Evolutionary conservation across 2,888 invertebrate species (phyloP).

Genomic region (Trissolcus japonicus): DNA sequence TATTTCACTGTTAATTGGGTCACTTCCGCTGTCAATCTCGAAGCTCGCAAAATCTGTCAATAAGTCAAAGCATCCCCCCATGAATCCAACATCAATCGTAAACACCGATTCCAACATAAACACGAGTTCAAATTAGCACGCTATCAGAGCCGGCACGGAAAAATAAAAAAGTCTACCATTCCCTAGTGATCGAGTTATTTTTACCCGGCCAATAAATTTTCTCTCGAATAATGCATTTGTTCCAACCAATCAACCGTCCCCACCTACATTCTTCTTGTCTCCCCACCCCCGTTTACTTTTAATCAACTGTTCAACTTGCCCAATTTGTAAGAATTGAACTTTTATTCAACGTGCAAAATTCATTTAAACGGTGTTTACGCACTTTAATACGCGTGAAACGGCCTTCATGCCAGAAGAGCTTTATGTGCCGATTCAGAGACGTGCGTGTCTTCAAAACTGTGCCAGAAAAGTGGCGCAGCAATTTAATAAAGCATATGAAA

Average conservation of each 20-base stretch:
- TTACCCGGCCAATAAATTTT: slow-evolving; percentile 27
- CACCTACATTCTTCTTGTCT: too few species aligned
- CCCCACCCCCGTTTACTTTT: too few species aligned
- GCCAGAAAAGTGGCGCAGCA: slow-evolving; percentile 70
- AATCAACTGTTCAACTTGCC: too few species aligned
- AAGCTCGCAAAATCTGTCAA: slow-evolving; percentile 49
- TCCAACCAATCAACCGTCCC: too few species aligned
- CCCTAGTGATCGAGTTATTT: slow-evolving; percentile 23
- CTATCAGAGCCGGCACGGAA: neutral
- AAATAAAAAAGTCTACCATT: neutral
- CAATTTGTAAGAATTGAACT: too few species aligned
- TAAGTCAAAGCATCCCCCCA: slow-evolving; percentile 16
- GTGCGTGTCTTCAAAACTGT: slow-evolving; percentile 64
- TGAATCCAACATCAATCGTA: neutral
- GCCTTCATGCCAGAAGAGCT: slow-evolving; percentile 61
- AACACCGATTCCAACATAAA: slow-evolving; percentile 11
- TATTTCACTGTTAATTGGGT: slow-evolving; percentile 72
- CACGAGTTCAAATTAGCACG: slow-evolving; percentile 1
- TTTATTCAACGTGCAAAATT: too few species aligned
- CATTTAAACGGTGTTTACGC: slow-evolving; percentile 18
- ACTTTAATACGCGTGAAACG: slow-evolving; percentile 60
- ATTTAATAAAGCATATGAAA: slow-evolving; percentile 70
- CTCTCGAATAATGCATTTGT: slow-evolving; percentile 30
- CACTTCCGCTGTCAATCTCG: slow-evolving; percentile 70
- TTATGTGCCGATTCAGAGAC: slow-evolving; percentile 64